Percentiles rank a stretch among this genome's conserved stretches.
Evolutionary conservation across 2,888 invertebrate genomes (phyloP).

Genomic region (Spisula subtruncata): DNA sequence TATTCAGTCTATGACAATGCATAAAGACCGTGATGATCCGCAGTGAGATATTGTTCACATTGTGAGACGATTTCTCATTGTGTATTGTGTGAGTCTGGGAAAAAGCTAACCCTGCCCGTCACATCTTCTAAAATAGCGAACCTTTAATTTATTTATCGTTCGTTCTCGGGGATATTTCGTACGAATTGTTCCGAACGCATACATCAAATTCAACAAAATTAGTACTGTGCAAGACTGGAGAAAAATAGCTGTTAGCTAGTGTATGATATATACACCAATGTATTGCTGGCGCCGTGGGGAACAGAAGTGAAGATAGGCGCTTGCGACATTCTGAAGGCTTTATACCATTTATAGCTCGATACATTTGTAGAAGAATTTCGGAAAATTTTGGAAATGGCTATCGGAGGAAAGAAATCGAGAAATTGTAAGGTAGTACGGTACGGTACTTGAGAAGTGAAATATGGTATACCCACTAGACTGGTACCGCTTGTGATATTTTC

Average conservation of each 20-base stretch:
- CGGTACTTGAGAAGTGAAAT: too few species aligned
- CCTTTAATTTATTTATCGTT: conserved; percentile 20
- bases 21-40: too few species aligned
- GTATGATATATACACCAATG: conserved; percentile 27
- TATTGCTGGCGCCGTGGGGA: conserved; percentile 3
- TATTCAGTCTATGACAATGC: too few species aligned
- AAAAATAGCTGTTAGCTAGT: not conserved
- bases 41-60: not conserved
- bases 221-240: not conserved
- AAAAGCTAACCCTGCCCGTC: not conserved
- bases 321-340: not conserved
- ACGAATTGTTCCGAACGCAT: not conserved
- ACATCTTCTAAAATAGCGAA: not conserved
- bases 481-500: too few species aligned
- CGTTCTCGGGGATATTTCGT: not conserved
- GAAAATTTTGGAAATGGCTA: not conserved
- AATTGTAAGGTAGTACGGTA: not conserved
- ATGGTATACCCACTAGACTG: too few species aligned
- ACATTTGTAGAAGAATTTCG: not conserved
- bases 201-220: conserved; percentile 20
- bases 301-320: not conserved
- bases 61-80: not conserved
- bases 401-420: not conserved
- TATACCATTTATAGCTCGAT: not conserved
- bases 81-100: not conserved